Percentiles rank a stretch among this genome's conserved stretches.
Conservation (phyloP, 2,797 vertebrate species). For the Chrosomus eos region DNA sequence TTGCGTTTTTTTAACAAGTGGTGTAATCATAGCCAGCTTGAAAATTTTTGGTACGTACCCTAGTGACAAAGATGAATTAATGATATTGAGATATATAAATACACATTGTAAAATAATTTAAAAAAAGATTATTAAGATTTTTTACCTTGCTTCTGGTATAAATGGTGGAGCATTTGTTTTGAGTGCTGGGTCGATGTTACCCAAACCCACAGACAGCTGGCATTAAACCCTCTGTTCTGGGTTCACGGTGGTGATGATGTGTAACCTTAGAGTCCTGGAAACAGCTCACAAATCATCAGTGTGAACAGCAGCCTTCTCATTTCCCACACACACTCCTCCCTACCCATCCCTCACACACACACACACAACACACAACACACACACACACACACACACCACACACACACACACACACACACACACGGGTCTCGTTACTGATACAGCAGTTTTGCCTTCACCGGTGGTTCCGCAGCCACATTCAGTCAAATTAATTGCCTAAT, state of each 20-base stretch:
- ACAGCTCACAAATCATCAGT: slow-evolving; percentile 20
- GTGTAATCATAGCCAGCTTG: too few relatives aligned
- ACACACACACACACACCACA: slow-evolving; percentile 11
- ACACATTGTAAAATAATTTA: too few relatives aligned
- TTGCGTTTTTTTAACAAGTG: too few relatives aligned
- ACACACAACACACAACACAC: background rate
- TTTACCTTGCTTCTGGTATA: background rate
- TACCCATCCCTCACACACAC: background rate
- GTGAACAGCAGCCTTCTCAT: background rate
- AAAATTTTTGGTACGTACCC: too few relatives aligned
- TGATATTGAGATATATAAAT: too few relatives aligned
- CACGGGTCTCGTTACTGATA: slow-evolving; percentile 21
- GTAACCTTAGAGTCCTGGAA: slow-evolving; percentile 32
- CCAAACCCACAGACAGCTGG: slow-evolving; percentile 5
- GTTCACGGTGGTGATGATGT: background rate
- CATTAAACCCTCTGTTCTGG: background rate
- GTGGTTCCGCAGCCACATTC: background rate
- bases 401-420: slow-evolving; percentile 15
- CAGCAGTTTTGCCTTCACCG: slow-evolving; percentile 25
- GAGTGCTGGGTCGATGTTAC: background rate
- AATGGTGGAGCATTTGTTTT: background rate
- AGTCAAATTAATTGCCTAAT: slow-evolving; percentile 54
- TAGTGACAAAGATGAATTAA: too few relatives aligned
- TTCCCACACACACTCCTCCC: slow-evolving; percentile 13
- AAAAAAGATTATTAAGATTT: too few relatives aligned